These are phyloP conservation scores for Saccopteryx leptura DNA, from an alignment of 2,113 vertebrate species.

Conservation along the genomic window DNA sequence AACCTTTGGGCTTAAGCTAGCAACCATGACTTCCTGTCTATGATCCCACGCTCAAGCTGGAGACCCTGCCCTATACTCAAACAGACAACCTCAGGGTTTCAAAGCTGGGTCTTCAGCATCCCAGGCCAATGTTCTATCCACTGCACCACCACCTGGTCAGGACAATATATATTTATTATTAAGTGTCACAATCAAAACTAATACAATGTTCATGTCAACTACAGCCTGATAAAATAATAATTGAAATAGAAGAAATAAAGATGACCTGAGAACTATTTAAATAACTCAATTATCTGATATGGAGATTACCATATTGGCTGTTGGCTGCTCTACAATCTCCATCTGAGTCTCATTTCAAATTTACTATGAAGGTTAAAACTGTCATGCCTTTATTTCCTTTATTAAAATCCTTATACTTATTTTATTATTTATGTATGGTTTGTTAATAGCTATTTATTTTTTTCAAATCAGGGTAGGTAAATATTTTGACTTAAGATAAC, in stretches of 20 bases:
- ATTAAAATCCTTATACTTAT: not conserved
- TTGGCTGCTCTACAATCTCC: not conserved
- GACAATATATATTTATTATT: too few species aligned
- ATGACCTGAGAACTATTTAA: not conserved
- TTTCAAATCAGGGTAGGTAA: conserved; percentile 8
- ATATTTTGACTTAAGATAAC: conserved; percentile 47
- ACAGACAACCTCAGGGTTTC: too few species aligned
- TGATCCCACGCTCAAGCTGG: too few species aligned
- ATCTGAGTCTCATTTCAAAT: not conserved
- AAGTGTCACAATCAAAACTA: too few species aligned
- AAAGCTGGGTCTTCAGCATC: too few species aligned
- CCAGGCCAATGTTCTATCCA: too few species aligned
- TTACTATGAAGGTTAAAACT: not conserved
- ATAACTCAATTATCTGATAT: not conserved
- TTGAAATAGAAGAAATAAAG: not conserved
- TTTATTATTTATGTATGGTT: not conserved
- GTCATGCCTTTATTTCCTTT: not conserved
- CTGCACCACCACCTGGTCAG: too few species aligned
- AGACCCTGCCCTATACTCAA: too few species aligned
- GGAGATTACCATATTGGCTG: not conserved
- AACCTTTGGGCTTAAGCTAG: too few species aligned
- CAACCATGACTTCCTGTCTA: too few species aligned
- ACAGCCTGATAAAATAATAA: not conserved
- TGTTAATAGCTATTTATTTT: conserved; percentile 18
- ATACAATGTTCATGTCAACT: not conserved